phyloP scores from a whole-genome alignment of 2,888 invertebrate genomes.

The Chrysolina haemoptera region DNA sequence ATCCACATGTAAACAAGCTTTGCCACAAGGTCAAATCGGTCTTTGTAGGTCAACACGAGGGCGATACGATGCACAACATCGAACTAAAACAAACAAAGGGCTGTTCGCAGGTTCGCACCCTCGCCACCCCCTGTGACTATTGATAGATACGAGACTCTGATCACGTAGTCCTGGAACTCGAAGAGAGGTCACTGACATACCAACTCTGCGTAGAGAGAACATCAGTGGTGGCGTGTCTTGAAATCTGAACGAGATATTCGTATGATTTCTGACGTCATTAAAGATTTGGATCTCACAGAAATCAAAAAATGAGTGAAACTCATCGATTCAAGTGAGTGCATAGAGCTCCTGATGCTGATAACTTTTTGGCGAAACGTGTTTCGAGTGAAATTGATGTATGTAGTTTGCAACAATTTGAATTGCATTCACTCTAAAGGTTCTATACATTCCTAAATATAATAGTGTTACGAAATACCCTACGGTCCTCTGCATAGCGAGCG shows the following conservation, averaged over 20 bases:
- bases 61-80: background rate
- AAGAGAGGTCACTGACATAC: slow-evolving; percentile 55
- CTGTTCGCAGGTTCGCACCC: slow-evolving; percentile 23
- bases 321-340: too few species aligned
- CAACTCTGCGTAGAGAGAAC: slow-evolving; percentile 18
- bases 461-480: too few species aligned
- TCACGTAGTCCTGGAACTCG: slow-evolving; percentile 59
- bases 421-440: too few species aligned
- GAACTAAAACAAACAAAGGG: slow-evolving; percentile 19
- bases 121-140: slow-evolving; percentile 7
- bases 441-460: too few species aligned
- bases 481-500: too few species aligned
- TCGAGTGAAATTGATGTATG: too few species aligned
- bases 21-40: slow-evolving; percentile 19
- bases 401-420: too few species aligned
- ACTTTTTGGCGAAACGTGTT: too few species aligned
- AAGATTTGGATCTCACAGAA: too few species aligned
- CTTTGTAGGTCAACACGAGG: background rate
- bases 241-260: slow-evolving; percentile 5
- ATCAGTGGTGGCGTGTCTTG: slow-evolving; percentile 12
- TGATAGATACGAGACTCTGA: slow-evolving; percentile 49
- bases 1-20: slow-evolving; percentile 22
- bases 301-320: too few species aligned
- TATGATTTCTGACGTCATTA: background rate
- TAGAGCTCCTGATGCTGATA: too few species aligned